Evolutionary conservation across 2,888 invertebrate species (phyloP).

Genomic region (Elegia similella): DNA sequence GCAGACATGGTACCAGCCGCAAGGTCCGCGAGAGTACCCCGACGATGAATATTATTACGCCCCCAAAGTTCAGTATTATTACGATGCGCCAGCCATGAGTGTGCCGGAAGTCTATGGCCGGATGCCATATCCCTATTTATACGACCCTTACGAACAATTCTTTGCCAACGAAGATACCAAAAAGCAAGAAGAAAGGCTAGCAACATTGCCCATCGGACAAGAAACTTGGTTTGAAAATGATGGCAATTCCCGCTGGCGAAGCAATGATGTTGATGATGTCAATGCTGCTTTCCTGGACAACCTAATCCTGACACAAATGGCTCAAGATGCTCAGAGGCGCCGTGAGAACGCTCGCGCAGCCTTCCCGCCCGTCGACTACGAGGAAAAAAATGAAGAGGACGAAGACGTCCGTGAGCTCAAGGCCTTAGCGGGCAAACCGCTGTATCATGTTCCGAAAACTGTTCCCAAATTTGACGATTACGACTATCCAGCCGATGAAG

Average conservation of each 20-base stretch:
- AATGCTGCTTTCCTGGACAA: slow-evolving; percentile 86
- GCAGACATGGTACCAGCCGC: slow-evolving; percentile 75
- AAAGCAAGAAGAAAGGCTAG: slow-evolving; percentile 83
- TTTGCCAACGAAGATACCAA: slow-evolving; percentile 81
- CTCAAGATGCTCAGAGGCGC: slow-evolving; percentile 79
- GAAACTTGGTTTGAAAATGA: slow-evolving; percentile 85
- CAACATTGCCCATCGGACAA: slow-evolving; percentile 84
- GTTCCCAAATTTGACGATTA: slow-evolving; percentile 67
- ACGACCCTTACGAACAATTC: slow-evolving; percentile 75
- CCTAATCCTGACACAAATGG: slow-evolving; percentile 84
- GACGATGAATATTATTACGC: slow-evolving; percentile 82
- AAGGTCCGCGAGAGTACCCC: slow-evolving; percentile 74
- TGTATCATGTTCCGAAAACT: slow-evolving; percentile 75
- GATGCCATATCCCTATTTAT: slow-evolving; percentile 70
- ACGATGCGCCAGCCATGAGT: slow-evolving; percentile 61
- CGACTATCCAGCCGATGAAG: slow-evolving; percentile 74
- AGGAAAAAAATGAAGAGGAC: slow-evolving; percentile 78
- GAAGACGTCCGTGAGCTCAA: slow-evolving; percentile 85
- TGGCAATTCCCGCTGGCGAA: slow-evolving; percentile 62
- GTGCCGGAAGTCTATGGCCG: slow-evolving; percentile 65
- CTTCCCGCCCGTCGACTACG: slow-evolving; percentile 64
- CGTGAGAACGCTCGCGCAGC: slow-evolving; percentile 72
- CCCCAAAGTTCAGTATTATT: slow-evolving; percentile 75
- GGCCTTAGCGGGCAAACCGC: slow-evolving; percentile 79
- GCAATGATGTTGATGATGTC: slow-evolving; percentile 72